Percentiles rank a stretch among this genome's conserved stretches.
Conservation (phyloP, 2,113 vertebrate species). For the Pachyramphus minor region DNA sequence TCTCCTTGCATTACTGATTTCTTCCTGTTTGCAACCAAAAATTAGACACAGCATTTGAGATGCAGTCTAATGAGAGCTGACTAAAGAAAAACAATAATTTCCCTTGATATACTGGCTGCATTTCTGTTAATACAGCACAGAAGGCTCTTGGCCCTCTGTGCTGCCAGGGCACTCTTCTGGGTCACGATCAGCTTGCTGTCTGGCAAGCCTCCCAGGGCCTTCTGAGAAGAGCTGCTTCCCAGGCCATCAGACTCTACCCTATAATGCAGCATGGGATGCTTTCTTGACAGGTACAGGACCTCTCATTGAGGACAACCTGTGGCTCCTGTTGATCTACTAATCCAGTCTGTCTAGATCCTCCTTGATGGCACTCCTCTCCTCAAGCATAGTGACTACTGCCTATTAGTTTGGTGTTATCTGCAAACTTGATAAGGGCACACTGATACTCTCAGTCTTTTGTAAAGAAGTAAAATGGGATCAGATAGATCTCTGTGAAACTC, state of each 20-base stretch:
- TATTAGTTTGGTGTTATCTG: neutral
- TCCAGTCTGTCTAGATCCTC: neutral
- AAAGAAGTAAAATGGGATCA: neutral
- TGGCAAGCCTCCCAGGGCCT: neutral
- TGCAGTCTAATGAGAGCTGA: neutral
- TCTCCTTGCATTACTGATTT: neutral
- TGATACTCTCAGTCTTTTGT: neutral
- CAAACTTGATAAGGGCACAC: neutral
- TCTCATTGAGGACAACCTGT: fast-evolving
- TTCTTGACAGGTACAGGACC: neutral
- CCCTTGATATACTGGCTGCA: neutral
- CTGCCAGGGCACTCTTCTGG: neutral
- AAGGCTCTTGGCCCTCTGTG: neutral
- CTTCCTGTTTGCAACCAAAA: neutral
- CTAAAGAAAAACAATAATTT: neutral
- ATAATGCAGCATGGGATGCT: neutral
- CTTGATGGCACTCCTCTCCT: neutral
- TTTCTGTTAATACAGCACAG: neutral
- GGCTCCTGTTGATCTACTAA: neutral
- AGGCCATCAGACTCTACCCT: neutral
- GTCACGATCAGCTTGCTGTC: neutral
- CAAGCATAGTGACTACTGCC: fast-evolving
- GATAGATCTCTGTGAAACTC: neutral
- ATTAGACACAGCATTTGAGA: neutral
- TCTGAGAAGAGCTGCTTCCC: neutral